Conservation (phyloP, 1,140 invertebrate genomes). For the Sminthurides bifidus region DNA sequence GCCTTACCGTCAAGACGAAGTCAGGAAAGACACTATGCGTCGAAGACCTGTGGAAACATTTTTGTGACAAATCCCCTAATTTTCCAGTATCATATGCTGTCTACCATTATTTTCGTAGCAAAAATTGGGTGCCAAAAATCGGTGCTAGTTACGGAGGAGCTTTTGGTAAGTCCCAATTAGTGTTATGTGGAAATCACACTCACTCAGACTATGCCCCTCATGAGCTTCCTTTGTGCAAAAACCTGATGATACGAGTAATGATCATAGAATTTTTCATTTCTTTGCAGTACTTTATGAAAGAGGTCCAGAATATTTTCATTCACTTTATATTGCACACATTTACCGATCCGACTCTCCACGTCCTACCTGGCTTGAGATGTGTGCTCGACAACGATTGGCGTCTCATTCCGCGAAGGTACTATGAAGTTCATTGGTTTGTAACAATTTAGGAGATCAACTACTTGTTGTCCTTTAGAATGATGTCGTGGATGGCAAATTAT, state of each 20-base stretch:
- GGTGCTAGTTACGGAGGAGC: constrained; percentile 19
- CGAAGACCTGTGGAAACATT: constrained; percentile 14
- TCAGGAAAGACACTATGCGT: constrained; percentile 9
- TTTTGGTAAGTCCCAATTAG: constrained; percentile 26
- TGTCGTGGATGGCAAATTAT: constrained; percentile 5
- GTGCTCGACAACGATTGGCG: constrained; percentile 20
- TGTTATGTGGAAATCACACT: too few species aligned
- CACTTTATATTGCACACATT: constrained; percentile 25
- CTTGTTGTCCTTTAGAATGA: neutral
- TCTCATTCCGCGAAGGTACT: constrained; percentile 20
- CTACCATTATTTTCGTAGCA: constrained; percentile 28
- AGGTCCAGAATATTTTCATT: constrained; percentile 24
- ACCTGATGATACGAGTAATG: too few species aligned
- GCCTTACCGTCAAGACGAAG: constrained; percentile 18
- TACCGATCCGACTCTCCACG: constrained; percentile 10
- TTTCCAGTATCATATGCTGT: constrained; percentile 27
- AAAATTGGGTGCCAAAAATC: constrained; percentile 30
- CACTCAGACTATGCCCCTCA: too few species aligned
- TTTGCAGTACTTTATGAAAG: constrained; percentile 25
- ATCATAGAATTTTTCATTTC: neutral
- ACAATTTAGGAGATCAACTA: neutral
- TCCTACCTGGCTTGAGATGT: constrained; percentile 23
- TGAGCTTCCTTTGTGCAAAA: neutral
- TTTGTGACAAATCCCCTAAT: constrained; percentile 17
- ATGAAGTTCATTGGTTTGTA: neutral